Percentiles rank a stretch among this genome's conserved stretches.
These are phyloP conservation scores for Penaeus chinensis DNA, from an alignment of 1,140 invertebrate genomes.

Conservation along the genomic window DNA sequence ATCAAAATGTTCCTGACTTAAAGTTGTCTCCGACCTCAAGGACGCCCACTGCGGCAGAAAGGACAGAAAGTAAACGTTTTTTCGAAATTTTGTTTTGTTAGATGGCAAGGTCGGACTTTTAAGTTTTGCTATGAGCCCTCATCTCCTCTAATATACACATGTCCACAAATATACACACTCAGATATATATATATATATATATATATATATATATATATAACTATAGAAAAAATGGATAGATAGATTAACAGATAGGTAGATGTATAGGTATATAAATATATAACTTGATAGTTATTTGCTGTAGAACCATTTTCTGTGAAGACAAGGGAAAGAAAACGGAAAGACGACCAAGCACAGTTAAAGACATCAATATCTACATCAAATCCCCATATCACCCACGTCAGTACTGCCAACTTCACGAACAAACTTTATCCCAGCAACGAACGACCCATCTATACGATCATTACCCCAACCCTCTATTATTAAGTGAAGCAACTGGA, in stretches of 20 bases:
- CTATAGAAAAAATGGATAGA: too few species aligned
- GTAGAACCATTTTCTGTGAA: neutral
- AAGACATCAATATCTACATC: too few species aligned
- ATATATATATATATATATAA: neutral
- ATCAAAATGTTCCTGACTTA: too few species aligned
- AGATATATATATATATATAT: conserved; percentile 23
- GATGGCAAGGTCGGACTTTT: neutral
- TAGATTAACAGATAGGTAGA: too few species aligned
- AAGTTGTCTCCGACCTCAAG: too few species aligned
- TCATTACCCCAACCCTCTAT: neutral
- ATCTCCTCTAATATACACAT: neutral
- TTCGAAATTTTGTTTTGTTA: too few species aligned
- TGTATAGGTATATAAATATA: too few species aligned
- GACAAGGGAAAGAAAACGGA: neutral
- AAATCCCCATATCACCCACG: too few species aligned
- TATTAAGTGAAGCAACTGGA: too few species aligned
- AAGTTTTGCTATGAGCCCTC: neutral
- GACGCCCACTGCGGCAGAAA: too few species aligned
- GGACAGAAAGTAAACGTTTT: too few species aligned
- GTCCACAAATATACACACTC: conserved; percentile 24
- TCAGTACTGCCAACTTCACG: neutral
- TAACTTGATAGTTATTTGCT: neutral
- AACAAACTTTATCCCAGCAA: too few species aligned
- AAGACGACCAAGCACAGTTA: neutral
- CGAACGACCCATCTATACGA: neutral